Conservation (phyloP, 2,888 invertebrate genomes). For the Odontothrips loti region DNA sequence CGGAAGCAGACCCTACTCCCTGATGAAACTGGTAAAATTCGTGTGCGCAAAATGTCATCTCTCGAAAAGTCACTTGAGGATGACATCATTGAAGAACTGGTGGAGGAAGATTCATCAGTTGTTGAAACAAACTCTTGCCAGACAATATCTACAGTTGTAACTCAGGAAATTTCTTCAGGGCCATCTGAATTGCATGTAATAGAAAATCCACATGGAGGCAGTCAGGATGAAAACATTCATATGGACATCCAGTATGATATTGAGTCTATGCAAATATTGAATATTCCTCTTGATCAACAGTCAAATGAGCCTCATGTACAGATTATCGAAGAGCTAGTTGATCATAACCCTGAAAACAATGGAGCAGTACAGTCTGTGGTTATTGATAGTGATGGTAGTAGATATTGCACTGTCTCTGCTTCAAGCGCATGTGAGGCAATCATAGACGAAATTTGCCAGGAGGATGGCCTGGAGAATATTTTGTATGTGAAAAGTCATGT, state of each 20-base stretch:
- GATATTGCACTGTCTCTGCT: not conserved
- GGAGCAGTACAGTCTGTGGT: not conserved
- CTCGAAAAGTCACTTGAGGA: not conserved
- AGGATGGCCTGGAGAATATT: not conserved
- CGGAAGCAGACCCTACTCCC: not conserved
- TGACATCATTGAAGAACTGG: not conserved
- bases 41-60: not conserved
- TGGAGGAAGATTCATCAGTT: not conserved
- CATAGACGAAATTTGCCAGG: not conserved
- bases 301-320: not conserved
- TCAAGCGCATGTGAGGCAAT: not conserved
- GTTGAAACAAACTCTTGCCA: too few species aligned
- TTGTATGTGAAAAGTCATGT: not conserved
- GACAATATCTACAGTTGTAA: too few species aligned
- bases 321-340: not conserved
- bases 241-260: conserved; percentile 8
- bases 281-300: not conserved
- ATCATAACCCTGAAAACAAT: not conserved
- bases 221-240: not conserved
- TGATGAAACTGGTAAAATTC: not conserved
- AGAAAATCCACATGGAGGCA: not conserved
- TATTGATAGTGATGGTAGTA: not conserved
- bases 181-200: not conserved
- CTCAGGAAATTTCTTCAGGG: too few species aligned
- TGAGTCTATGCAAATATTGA: not conserved